phyloP scores from a whole-genome alignment of 2,113 vertebrate genomes.

The Odobenus rosmarus region DNA sequence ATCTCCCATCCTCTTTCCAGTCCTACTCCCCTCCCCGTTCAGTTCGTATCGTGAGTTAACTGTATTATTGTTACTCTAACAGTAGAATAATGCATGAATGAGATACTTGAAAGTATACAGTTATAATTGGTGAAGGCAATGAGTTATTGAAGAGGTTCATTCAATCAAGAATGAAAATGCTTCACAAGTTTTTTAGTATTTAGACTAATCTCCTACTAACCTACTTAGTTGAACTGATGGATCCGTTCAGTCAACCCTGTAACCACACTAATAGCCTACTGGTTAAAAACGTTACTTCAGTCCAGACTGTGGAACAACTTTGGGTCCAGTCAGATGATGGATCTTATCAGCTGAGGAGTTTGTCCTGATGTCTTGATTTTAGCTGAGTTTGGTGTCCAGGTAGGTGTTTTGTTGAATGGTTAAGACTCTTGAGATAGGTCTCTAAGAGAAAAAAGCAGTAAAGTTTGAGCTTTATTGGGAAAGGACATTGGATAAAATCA shows the following conservation, averaged over 20 bases:
- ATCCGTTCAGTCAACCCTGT: not conserved
- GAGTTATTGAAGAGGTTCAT: not conserved
- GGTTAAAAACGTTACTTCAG: conserved; percentile 1
- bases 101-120: not conserved
- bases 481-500: not conserved
- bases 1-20: not conserved
- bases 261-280: not conserved
- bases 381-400: not conserved
- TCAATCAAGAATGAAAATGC: not conserved
- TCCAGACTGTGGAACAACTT: not conserved
- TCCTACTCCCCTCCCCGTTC: not conserved
- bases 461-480: not conserved
- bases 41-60: conserved; percentile 20
- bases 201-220: not conserved
- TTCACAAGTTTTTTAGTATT: not conserved
- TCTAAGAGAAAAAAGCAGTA: not conserved
- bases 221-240: not conserved
- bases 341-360: not conserved
- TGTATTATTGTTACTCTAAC: not conserved
- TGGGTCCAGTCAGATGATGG: not conserved
- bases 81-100: not conserved
- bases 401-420: not conserved
- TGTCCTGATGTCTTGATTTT: not conserved
- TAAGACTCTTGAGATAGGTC: not conserved
- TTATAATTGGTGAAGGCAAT: not conserved